Percentiles rank a stretch among this genome's conserved stretches.
Conservation (phyloP, 2,113 vertebrate genomes). For the Cranoglanis bouderius region DNA sequence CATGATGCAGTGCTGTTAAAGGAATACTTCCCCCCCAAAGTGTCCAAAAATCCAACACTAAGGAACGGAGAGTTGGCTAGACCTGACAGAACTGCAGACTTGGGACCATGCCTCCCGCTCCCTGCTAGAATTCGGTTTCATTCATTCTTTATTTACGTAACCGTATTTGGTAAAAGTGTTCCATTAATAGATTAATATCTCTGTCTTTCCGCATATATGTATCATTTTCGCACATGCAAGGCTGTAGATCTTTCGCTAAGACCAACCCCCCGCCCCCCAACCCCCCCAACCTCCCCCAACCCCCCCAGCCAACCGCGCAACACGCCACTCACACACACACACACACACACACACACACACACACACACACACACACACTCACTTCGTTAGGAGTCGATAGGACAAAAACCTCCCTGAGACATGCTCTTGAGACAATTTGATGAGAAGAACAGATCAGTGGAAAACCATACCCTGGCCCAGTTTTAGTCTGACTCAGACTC, state of each 20-base stretch:
- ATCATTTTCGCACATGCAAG: conserved; percentile 18
- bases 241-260: background rate
- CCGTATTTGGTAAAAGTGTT: background rate
- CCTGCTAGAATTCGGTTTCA: background rate
- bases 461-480: conserved; percentile 11
- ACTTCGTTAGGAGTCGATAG: conserved; percentile 25
- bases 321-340: no score
- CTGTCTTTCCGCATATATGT: background rate
- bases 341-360: no score
- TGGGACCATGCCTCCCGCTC: background rate
- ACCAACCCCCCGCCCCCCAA: conserved; percentile 30
- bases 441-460: conserved; percentile 45
- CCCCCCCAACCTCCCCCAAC: no score
- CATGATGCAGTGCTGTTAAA: conserved; percentile 61
- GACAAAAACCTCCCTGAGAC: conserved; percentile 9
- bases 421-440: conserved; percentile 27
- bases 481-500: conserved; percentile 9
- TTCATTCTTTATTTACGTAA: conserved; percentile 5
- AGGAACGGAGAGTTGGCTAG: background rate
- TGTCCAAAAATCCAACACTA: conserved; percentile 12
- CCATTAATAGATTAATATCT: background rate
- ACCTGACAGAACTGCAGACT: background rate
- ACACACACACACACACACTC: conserved; percentile 38
- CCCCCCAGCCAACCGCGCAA: no score
- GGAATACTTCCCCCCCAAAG: background rate